A percentile compares a stretch with the other conserved stretches of the same genome.
These are phyloP conservation scores for Pseudachorutes palmiensis DNA, from an alignment of 1,140 invertebrate genomes.

Conservation along the genomic window DNA sequence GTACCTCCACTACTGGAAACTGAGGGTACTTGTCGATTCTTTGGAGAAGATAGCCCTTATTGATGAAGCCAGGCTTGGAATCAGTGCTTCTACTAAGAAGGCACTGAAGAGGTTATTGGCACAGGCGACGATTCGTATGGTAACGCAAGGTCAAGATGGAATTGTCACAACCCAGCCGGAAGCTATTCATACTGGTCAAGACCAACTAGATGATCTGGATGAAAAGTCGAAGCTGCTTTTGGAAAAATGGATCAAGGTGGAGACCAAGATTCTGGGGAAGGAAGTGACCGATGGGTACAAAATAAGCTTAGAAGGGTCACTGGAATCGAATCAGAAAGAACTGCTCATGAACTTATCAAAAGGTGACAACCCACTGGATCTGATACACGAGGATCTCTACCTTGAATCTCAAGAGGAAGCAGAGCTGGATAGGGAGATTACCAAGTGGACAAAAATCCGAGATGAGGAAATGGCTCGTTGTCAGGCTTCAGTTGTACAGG, in stretches of 20 bases:
- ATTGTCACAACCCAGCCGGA: background rate
- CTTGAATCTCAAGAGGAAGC: background rate
- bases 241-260: background rate
- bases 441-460: background rate
- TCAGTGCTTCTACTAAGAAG: background rate
- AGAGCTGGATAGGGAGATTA: conserved; percentile 1
- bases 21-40: background rate
- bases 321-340: background rate
- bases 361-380: background rate
- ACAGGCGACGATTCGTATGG: background rate
- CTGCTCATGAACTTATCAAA: background rate
- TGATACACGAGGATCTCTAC: background rate
- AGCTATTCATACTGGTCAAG: background rate
- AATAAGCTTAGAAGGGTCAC: background rate
- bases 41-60: background rate
- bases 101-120: background rate
- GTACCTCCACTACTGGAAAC: background rate
- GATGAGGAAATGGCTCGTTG: background rate
- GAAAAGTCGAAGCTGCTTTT: background rate
- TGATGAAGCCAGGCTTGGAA: background rate
- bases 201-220: background rate
- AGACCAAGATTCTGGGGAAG: background rate
- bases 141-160: background rate
- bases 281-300: background rate
- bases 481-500: background rate